A percentile compares a stretch with the other conserved stretches of the same genome.
Evolutionary conservation across 2,797 vertebrate genomes (phyloP).

Genomic region (Artibeus jamaicensis): DNA sequence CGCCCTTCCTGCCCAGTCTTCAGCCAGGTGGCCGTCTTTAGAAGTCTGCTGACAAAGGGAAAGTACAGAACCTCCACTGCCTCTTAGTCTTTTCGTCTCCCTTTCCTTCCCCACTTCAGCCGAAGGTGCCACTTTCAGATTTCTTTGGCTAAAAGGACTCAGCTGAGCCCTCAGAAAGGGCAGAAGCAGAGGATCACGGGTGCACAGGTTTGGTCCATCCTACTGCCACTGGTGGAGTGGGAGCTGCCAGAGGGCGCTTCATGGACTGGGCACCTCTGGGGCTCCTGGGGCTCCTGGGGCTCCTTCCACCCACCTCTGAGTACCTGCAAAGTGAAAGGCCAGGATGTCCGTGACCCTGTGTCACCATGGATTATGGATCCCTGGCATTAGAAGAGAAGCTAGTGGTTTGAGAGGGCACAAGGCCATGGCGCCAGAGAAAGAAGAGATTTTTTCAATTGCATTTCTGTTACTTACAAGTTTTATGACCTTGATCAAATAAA

Average conservation of each 20-base stretch:
- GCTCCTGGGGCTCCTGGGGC: accelerated
- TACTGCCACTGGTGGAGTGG: no score
- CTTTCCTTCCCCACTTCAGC: background rate
- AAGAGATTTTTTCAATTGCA: background rate
- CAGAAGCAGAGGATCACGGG: background rate
- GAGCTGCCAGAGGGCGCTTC: background rate
- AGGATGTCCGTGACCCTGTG: background rate
- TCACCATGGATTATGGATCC: background rate
- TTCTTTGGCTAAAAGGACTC: no score
- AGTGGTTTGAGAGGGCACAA: background rate
- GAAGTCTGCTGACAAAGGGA: background rate
- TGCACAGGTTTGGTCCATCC: background rate
- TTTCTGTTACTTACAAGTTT: background rate
- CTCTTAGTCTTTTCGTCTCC: background rate
- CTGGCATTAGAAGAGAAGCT: background rate
- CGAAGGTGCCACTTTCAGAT: background rate
- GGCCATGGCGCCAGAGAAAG: background rate
- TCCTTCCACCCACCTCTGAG: background rate
- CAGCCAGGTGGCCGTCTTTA: background rate
- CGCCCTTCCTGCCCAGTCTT: background rate
- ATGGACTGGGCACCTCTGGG: accelerated
- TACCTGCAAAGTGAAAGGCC: background rate
- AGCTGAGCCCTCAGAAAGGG: background rate
- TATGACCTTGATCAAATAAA: background rate
- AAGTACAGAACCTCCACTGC: background rate